phyloP scores from a whole-genome alignment of 64 coral and sea anemone species.

The Cladopsammia gracilis region DNA sequence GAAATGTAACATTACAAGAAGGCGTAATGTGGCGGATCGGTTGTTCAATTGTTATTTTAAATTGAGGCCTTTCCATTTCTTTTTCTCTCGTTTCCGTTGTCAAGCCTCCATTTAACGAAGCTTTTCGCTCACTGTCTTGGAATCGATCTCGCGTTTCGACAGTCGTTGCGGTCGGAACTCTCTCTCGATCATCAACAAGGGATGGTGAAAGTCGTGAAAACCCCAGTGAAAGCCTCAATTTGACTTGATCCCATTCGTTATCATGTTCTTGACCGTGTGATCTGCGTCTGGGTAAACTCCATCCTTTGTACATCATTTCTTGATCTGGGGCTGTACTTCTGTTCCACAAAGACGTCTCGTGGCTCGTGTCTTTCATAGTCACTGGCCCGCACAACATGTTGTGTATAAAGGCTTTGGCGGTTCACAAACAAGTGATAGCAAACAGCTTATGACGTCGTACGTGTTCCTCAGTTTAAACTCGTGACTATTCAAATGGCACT shows the following conservation, averaged over 20 bases:
- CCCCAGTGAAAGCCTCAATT: neutral
- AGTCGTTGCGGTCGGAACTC: slow-evolving; percentile 22
- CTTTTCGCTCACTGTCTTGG: neutral
- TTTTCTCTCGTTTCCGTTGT: slow-evolving; percentile 3
- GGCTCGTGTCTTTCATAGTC: slow-evolving; percentile 11
- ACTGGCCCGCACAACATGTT: slow-evolving; percentile 21
- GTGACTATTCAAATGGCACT: slow-evolving; percentile 32
- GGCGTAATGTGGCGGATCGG: slow-evolving; percentile 20
- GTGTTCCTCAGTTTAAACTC: neutral
- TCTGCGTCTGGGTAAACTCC: neutral
- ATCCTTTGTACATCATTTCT: slow-evolving; percentile 25
- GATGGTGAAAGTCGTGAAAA: neutral
- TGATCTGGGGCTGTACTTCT: neutral
- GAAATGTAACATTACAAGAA: slow-evolving; percentile 5
- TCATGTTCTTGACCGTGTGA: neutral
- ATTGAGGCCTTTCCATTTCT: slow-evolving; percentile 1
- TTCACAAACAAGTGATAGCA: slow-evolving; percentile 22
- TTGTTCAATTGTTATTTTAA: slow-evolving; percentile 28
- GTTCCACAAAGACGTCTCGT: neutral
- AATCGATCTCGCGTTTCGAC: neutral
- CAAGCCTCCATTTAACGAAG: neutral
- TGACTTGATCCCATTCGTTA: slow-evolving; percentile 26
- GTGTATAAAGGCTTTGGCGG: neutral
- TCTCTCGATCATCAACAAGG: slow-evolving; percentile 5
- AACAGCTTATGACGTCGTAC: slow-evolving; percentile 26